These are phyloP conservation scores for Oryzias melastigma DNA, from an alignment of 2,113 vertebrate genomes.

Conservation along the genomic window DNA sequence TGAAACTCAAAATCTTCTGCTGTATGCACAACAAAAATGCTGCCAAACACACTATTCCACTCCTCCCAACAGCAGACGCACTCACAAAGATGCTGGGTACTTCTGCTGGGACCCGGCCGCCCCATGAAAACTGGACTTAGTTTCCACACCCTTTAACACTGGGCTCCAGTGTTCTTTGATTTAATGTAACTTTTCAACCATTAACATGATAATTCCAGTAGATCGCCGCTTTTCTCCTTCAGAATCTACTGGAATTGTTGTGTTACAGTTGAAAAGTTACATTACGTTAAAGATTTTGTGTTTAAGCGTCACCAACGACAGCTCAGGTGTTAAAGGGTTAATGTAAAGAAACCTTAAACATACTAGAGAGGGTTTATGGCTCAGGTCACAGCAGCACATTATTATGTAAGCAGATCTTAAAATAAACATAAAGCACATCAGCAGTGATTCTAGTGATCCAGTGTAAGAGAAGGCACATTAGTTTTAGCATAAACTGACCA, in stretches of 20 bases:
- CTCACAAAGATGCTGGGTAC: not conserved
- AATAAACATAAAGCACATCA: conserved; percentile 22
- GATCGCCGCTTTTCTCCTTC: too few species aligned
- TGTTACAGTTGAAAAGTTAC: too few species aligned
- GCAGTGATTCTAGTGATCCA: conserved; percentile 28
- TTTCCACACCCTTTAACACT: too few species aligned
- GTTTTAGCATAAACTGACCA: not conserved
- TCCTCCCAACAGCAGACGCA: not conserved
- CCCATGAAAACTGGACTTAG: not conserved
- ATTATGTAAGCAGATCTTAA: too few species aligned
- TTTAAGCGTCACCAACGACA: too few species aligned
- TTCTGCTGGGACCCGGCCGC: conserved; percentile 6
- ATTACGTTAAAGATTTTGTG: too few species aligned
- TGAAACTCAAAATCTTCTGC: not conserved
- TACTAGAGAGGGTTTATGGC: not conserved
- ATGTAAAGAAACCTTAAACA: not conserved
- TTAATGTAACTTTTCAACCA: too few species aligned
- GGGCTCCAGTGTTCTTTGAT: too few species aligned
- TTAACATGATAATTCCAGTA: too few species aligned
- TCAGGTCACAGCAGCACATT: conserved; percentile 19
- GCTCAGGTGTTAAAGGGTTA: too few species aligned
- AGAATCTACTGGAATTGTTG: too few species aligned
- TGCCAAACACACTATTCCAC: conserved; percentile 6
- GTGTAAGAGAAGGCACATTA: conserved; percentile 54
- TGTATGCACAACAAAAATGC: not conserved